Evolutionary conservation across 1,140 invertebrate species (phyloP).

Genomic region (Yoshiicerus persimilis): DNA sequence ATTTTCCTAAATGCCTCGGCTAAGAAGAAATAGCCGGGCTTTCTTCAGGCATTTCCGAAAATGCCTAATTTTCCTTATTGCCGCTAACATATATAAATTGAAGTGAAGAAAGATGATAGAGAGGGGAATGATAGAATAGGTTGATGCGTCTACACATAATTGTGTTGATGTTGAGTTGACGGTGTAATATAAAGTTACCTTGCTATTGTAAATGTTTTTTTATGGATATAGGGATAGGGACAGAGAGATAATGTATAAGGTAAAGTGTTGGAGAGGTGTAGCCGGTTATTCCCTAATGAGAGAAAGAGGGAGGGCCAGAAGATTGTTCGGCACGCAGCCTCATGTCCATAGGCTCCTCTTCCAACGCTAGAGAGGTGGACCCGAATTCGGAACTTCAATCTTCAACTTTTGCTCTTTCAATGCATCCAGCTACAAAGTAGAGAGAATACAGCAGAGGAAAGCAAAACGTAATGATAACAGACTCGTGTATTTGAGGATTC

Average conservation of each 20-base stretch:
- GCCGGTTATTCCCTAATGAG: slow-evolving; percentile 15
- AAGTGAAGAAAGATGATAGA: too few species aligned
- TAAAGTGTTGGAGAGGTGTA: not conserved
- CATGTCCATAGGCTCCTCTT: not conserved
- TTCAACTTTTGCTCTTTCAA: not conserved
- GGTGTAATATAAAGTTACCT: too few species aligned
- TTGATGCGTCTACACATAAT: too few species aligned
- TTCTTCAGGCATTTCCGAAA: too few species aligned
- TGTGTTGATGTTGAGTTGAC: too few species aligned
- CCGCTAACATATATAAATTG: too few species aligned
- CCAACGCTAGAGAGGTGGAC: not conserved
- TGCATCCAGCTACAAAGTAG: not conserved
- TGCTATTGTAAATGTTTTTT: too few species aligned
- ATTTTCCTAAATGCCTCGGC: too few species aligned
- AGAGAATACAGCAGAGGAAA: not conserved
- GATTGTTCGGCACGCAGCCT: not conserved
- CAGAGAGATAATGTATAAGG: not conserved
- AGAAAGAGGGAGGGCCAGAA: not conserved
- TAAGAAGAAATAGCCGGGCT: too few species aligned
- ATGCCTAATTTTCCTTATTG: too few species aligned
- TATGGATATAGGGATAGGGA: not conserved
- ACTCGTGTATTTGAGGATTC: not conserved
- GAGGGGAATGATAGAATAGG: too few species aligned
- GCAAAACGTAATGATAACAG: not conserved
- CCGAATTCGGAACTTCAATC: not conserved